Evolutionary conservation across 2,113 vertebrate species (phyloP).

Genomic region (Indri indri): DNA sequence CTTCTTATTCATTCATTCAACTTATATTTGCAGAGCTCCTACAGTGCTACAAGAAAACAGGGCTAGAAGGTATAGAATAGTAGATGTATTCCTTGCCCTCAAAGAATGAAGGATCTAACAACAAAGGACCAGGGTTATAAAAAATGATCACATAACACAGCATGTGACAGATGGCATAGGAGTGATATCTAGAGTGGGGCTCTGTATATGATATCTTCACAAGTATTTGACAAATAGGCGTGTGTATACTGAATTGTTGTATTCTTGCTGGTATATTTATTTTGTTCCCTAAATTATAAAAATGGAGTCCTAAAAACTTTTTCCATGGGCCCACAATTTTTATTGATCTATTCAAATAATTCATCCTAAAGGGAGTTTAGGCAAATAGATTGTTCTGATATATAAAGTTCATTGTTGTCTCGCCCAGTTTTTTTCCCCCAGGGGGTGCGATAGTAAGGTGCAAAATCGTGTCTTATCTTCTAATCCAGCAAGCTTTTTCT

Average conservation of each 20-base stretch:
- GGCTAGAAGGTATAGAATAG: neutral
- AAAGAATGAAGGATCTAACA: neutral
- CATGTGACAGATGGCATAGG: neutral
- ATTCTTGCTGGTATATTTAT: neutral
- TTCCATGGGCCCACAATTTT: neutral
- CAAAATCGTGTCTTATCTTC: neutral
- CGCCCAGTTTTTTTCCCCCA: neutral
- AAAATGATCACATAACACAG: neutral
- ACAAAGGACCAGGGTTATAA: neutral
- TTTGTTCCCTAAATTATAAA: neutral
- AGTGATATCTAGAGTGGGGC: neutral
- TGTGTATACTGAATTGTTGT: neutral
- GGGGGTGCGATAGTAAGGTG: accelerated
- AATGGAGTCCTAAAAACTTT: neutral
- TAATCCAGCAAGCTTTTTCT: neutral
- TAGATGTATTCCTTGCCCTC: neutral
- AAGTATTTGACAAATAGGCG: neutral
- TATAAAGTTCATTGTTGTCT: neutral
- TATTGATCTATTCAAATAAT: neutral
- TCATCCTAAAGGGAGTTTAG: neutral
- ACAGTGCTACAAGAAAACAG: neutral
- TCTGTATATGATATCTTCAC: neutral
- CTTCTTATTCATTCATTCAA: neutral
- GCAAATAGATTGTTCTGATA: neutral
- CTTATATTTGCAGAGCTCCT: neutral